phyloP scores from a whole-genome alignment of 1,140 invertebrate species.

The Plodia interpunctella region DNA sequence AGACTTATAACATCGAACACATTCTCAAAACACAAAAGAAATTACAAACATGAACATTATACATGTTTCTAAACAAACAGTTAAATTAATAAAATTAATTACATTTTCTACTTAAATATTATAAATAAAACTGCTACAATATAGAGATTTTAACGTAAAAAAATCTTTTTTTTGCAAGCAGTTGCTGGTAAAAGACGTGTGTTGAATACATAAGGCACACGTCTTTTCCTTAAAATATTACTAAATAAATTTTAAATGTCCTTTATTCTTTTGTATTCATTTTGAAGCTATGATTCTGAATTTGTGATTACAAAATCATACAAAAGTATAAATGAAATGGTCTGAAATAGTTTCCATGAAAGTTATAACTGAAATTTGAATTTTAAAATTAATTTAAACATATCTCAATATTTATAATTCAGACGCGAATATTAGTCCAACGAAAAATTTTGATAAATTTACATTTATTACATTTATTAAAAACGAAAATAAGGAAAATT shows the following conservation, averaged over 20 bases:
- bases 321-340: neutral
- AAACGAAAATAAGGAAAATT: too few relatives aligned
- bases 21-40: conserved; percentile 10
- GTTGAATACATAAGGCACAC: conserved; percentile 5
- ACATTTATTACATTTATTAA: too few relatives aligned
- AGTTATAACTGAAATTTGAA: too few relatives aligned
- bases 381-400: too few relatives aligned
- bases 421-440: too few relatives aligned
- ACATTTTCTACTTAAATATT: conserved; percentile 17
- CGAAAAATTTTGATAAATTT: too few relatives aligned
- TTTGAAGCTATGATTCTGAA: neutral
- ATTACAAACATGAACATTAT: conserved; percentile 4
- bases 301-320: neutral
- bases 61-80: conserved; percentile 10
- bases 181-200: conserved; percentile 12
- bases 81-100: conserved; percentile 4
- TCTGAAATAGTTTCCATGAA: too few relatives aligned
- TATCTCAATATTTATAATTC: too few relatives aligned
- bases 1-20: neutral
- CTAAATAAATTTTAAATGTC: neutral
- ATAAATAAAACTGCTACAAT: conserved; percentile 14
- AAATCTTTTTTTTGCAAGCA: conserved; percentile 15
- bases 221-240: conserved; percentile 1
- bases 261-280: neutral
- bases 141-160: conserved; percentile 17